Percentiles rank a stretch among this genome's conserved stretches.
Conservation (phyloP, 2,888 invertebrate genomes). For the Lissonota sp. region DNA sequence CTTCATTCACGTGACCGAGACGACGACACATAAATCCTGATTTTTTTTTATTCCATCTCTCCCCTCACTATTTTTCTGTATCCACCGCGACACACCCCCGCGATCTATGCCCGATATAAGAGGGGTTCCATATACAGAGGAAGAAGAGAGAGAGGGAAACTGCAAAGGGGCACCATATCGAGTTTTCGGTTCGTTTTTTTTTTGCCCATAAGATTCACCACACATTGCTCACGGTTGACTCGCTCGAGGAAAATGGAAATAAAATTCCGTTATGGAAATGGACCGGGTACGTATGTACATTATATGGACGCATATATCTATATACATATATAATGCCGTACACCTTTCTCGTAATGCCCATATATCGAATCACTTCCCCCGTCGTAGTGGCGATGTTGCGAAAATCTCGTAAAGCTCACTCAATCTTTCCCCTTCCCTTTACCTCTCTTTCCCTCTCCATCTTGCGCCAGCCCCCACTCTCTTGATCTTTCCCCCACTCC, state of each 20-base stretch:
- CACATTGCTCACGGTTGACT: conserved; percentile 45
- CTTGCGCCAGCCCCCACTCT: no score
- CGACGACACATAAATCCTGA: conserved; percentile 66
- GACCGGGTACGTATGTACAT: conserved; percentile 33
- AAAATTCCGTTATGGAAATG: conserved; percentile 78
- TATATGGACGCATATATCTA: conserved; percentile 30
- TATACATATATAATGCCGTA: conserved; percentile 49
- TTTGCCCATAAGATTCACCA: conserved; percentile 35
- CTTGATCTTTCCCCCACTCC: no score
- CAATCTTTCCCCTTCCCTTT: neutral
- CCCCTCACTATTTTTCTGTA: conserved; percentile 39
- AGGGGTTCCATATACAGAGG: neutral
- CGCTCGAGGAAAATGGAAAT: conserved; percentile 73
- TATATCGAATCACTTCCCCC: conserved; percentile 66
- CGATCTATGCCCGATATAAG: conserved; percentile 38
- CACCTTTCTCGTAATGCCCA: conserved; percentile 67
- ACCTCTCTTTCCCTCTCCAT: no score
- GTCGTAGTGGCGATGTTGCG: conserved; percentile 11
- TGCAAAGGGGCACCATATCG: conserved; percentile 28
- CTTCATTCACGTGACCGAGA: conserved; percentile 27
- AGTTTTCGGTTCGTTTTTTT: conserved; percentile 19
- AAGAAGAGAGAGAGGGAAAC: conserved; percentile 11
- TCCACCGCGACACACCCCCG: conserved; percentile 39
- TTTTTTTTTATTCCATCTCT: conserved; percentile 46
- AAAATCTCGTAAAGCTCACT: conserved; percentile 54